A percentile compares a stretch with the other conserved stretches of the same genome.
Conservation (phyloP, 2,888 invertebrate species). For the Trilocha varians region DNA sequence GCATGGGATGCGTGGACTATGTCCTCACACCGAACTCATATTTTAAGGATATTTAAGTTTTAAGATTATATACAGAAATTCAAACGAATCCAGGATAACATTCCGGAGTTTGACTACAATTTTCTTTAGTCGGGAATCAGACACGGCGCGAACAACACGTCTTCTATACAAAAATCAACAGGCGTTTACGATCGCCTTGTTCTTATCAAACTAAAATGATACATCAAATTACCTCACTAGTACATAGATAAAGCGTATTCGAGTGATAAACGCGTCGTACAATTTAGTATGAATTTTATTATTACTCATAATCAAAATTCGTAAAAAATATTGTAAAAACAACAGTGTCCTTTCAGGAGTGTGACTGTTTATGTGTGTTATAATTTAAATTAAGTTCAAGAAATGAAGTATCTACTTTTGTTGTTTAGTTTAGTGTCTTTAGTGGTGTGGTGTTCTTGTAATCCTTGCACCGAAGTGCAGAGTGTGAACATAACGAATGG, state of each 20-base stretch:
- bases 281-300: constrained; percentile 25
- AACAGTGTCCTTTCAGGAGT: background rate
- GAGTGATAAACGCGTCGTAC: constrained; percentile 34
- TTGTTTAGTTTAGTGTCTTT: constrained; percentile 12
- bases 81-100: background rate
- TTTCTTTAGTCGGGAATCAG: constrained; percentile 18
- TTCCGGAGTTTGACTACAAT: background rate
- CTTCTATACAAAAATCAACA: constrained; percentile 8
- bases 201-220: constrained; percentile 59
- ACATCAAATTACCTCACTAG: constrained; percentile 58
- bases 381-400: too few species aligned
- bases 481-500: constrained; percentile 50
- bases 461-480: constrained; percentile 38
- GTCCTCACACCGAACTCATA: too few species aligned
- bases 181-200: constrained; percentile 20
- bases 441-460: constrained; percentile 19
- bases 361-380: too few species aligned
- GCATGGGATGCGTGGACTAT: too few species aligned
- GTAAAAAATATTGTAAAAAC: constrained; percentile 3
- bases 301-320: constrained; percentile 22
- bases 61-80: too few species aligned
- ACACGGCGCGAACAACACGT: constrained; percentile 18
- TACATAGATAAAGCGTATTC: constrained; percentile 43
- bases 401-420: background rate
- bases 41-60: too few species aligned